Percentiles rank a stretch among this genome's conserved stretches.
Conservation (phyloP, 2,797 vertebrate species). For the Acipenser transmontanus region DNA sequence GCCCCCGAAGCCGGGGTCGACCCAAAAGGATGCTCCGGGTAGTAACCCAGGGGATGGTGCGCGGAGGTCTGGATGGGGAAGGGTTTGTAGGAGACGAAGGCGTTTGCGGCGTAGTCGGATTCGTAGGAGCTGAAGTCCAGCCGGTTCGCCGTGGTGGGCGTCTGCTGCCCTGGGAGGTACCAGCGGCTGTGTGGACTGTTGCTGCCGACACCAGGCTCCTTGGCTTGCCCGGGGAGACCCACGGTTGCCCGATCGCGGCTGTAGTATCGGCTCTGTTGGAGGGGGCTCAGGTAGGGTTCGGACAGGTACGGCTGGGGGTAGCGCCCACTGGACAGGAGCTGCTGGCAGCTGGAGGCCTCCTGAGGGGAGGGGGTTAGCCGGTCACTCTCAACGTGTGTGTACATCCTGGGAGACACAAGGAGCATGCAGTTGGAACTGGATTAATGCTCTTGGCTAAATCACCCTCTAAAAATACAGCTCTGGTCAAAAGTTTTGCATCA, state of each 20-base stretch:
- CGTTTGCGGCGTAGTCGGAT: slow-evolving; percentile 60
- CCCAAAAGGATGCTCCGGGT: slow-evolving; percentile 66
- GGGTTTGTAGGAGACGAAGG: slow-evolving; percentile 69
- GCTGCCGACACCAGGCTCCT: slow-evolving; percentile 38
- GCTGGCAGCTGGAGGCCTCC: slow-evolving; percentile 57
- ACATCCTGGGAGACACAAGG: slow-evolving; percentile 59
- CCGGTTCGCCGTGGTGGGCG: slow-evolving; percentile 40
- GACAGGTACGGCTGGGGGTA: slow-evolving; percentile 74
- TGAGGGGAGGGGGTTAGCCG: slow-evolving; percentile 78
- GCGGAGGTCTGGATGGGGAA: slow-evolving; percentile 69
- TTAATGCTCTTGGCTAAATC: too few species aligned
- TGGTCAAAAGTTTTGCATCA: too few species aligned
- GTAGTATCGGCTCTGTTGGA: slow-evolving; percentile 74
- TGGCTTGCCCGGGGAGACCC: slow-evolving; percentile 48
- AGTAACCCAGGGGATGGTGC: slow-evolving; percentile 71
- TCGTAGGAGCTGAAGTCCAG: slow-evolving; percentile 78
- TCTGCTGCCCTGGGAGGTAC: slow-evolving; percentile 72
- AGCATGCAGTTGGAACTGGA: too few species aligned
- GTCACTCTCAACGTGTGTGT: slow-evolving; percentile 67
- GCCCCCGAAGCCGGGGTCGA: background rate
- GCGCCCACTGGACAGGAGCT: slow-evolving; percentile 70
- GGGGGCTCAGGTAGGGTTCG: slow-evolving; percentile 70
- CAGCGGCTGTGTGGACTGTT: slow-evolving; percentile 67
- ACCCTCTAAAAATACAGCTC: too few species aligned
- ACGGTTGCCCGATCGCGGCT: slow-evolving; percentile 56